Evolutionary conservation across 2,797 vertebrate species (phyloP).

Genomic region (Ataeniobius toweri): DNA sequence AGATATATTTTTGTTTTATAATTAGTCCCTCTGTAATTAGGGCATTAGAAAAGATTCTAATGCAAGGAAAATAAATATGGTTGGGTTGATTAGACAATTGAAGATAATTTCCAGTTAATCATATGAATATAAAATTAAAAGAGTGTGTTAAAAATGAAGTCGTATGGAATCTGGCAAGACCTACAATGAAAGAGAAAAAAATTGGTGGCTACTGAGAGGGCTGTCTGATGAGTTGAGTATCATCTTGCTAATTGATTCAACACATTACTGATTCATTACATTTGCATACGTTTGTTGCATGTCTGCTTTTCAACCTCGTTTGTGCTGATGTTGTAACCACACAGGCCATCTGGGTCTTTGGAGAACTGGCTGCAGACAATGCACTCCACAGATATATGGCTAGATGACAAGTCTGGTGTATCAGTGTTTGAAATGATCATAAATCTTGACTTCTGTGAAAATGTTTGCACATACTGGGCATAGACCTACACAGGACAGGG

Average conservation of each 20-base stretch:
- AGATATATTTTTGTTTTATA: background rate
- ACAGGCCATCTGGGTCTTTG: slow-evolving; percentile 40
- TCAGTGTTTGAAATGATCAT: slow-evolving; percentile 24
- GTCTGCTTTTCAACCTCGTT: slow-evolving; percentile 53
- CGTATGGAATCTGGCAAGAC: slow-evolving; percentile 45
- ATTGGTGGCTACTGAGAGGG: slow-evolving; percentile 23
- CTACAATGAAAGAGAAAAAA: slow-evolving; percentile 29
- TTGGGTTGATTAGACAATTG: slow-evolving; percentile 23
- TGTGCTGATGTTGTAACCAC: slow-evolving; percentile 54
- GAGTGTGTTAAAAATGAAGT: slow-evolving; percentile 41
- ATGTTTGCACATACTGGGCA: background rate
- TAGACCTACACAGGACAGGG: background rate
- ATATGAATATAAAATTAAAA: slow-evolving; percentile 30
- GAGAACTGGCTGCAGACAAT: slow-evolving; percentile 15
- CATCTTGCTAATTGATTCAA: slow-evolving; percentile 57
- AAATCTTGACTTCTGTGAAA: slow-evolving; percentile 7
- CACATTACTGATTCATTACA: slow-evolving; percentile 58
- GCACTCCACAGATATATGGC: slow-evolving; percentile 13
- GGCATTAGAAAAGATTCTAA: background rate
- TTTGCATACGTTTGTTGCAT: slow-evolving; percentile 53
- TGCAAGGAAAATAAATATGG: slow-evolving; percentile 6
- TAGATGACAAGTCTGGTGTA: slow-evolving; percentile 17
- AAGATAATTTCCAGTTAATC: slow-evolving; percentile 35
- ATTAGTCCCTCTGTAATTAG: background rate
- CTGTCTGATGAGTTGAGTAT: slow-evolving; percentile 49